These are phyloP conservation scores for Hesperophylax magnus DNA, from an alignment of 1,140 invertebrate genomes.

Conservation along the genomic window DNA sequence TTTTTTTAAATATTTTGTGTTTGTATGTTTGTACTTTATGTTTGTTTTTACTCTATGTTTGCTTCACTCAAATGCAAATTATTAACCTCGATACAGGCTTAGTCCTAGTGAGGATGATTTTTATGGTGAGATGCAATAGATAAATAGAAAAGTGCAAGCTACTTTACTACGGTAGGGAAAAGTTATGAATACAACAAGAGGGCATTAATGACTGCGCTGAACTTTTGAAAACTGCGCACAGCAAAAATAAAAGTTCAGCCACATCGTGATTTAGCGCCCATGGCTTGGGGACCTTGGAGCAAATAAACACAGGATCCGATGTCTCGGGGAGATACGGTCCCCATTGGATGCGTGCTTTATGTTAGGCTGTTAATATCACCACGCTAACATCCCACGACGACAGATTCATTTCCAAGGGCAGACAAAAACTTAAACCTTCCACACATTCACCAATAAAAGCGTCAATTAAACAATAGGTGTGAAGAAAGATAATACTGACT, in stretches of 20 bases:
- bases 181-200: no score
- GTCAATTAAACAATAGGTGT: no score
- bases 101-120: no score
- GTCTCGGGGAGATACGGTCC: constrained; percentile 35
- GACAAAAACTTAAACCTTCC: background rate
- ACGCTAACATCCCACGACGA: constrained; percentile 31
- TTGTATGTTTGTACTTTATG: no score
- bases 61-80: no score
- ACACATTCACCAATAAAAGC: background rate
- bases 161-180: no score
- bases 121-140: no score
- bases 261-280: constrained; percentile 20
- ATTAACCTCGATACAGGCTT: no score
- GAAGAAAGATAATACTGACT: no score
- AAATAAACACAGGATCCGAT: constrained; percentile 34
- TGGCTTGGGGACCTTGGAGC: background rate
- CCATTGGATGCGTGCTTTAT: constrained; percentile 30
- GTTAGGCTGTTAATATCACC: constrained; percentile 10
- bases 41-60: no score
- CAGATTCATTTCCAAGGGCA: constrained; percentile 23
- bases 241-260: constrained; percentile 1
- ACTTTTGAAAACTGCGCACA: background rate
- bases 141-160: no score
- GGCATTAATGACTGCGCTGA: background rate
- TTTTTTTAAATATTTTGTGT: no score